phyloP scores from a whole-genome alignment of 1,140 invertebrate species.

The Leptonema lineaticorne region DNA sequence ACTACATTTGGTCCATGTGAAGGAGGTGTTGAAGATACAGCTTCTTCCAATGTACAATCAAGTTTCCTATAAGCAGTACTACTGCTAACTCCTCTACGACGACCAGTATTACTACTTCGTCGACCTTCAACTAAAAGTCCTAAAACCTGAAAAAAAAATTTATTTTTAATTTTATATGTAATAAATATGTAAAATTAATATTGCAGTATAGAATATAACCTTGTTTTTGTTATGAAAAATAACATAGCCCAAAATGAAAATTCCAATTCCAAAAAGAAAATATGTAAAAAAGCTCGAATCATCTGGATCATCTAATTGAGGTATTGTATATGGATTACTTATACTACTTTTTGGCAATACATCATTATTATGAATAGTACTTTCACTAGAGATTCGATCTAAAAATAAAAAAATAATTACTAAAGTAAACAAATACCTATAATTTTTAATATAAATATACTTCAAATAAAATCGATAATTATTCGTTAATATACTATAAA shows the following conservation, averaged over 20 bases:
- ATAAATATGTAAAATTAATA: background rate
- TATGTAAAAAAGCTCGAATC: conserved; percentile 38
- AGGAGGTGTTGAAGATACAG: conserved; percentile 37
- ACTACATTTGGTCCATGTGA: conserved; percentile 36
- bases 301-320: conserved; percentile 14
- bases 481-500: too few relatives aligned
- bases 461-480: too few relatives aligned
- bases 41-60: conserved; percentile 38
- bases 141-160: conserved; percentile 21
- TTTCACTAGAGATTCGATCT: too few relatives aligned
- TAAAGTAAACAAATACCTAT: too few relatives aligned
- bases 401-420: too few relatives aligned
- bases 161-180: background rate
- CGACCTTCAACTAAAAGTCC: conserved; percentile 37
- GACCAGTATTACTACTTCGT: conserved; percentile 18
- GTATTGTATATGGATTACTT: background rate
- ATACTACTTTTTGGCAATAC: background rate
- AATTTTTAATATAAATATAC: too few relatives aligned
- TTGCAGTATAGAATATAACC: conserved; percentile 12
- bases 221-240: conserved; percentile 40
- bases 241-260: conserved; percentile 37
- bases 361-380: background rate
- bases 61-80: conserved; percentile 35
- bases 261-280: conserved; percentile 30
- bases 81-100: conserved; percentile 18